A percentile compares a stretch with the other conserved stretches of the same genome.
Conservation (phyloP, 1,140 invertebrate genomes). For the Drosophila parabipectinata region DNA sequence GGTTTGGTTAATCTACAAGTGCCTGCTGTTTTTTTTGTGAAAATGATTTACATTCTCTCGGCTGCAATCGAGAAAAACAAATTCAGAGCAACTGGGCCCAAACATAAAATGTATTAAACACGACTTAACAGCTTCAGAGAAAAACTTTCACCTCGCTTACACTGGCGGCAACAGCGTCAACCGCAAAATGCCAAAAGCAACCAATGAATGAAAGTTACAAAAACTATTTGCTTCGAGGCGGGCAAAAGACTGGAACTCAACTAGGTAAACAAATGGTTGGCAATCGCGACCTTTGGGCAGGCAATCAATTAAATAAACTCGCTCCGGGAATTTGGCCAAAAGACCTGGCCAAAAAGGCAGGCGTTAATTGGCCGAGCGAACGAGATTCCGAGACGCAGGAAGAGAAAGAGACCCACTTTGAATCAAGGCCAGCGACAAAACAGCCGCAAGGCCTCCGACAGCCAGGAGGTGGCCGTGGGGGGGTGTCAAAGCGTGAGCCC, state of each 20-base stretch:
- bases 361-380: constrained; percentile 64
- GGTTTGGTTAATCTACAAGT: constrained; percentile 25
- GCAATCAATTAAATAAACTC: constrained; percentile 66
- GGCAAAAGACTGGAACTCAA: constrained; percentile 9
- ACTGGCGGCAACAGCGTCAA: constrained; percentile 45
- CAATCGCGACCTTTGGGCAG: constrained; percentile 49
- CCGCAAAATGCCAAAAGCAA: constrained; percentile 50
- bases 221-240: constrained; percentile 42
- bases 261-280: constrained; percentile 32
- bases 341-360: constrained; percentile 25
- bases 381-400: constrained; percentile 12
- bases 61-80: constrained; percentile 35
- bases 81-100: constrained; percentile 44
- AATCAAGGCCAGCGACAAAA: constrained; percentile 69
- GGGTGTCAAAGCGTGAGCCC: not conserved
- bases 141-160: constrained; percentile 72
- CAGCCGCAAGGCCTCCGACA: constrained; percentile 30
- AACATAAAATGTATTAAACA: constrained; percentile 70
- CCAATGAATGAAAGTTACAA: constrained; percentile 6
- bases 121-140: constrained; percentile 55
- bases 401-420: constrained; percentile 38
- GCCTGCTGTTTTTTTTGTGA: not conserved
- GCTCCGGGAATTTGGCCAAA: constrained; percentile 39
- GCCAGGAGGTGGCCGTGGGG: constrained; percentile 1
- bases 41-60: constrained; percentile 21